Base-by-base conservation (phyloP, 1,140 invertebrate species). In the Daktulosphaira vitifoliae region DNA sequence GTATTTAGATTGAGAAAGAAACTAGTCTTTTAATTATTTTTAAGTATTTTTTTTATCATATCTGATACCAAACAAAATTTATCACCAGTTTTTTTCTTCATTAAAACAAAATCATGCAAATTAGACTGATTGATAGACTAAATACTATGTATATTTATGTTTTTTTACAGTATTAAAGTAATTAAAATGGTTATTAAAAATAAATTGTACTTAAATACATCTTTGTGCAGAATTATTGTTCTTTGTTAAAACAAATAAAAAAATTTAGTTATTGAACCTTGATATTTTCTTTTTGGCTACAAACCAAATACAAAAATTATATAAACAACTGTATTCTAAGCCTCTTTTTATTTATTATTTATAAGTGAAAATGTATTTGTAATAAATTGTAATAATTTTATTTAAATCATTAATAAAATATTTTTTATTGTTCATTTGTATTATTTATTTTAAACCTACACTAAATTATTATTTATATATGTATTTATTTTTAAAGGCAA, bases 41-140 rank as follows among this genome's bases (percentile, higher is more conserved):
- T 62, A 62, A 62, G 56, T 62, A 26, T 44, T 46, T 59, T 29
- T 46, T 42, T 25, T 48, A 25, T 18, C 23, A n/a, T 59, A 22
- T 29, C 23, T 29, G 38, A 48, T 62, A 62, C 56, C 42, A 62
- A 62, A 48, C 29, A 62, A 20, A 62, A 46, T 18, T 48, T 48
- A 48, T 62, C 56, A 62, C 56, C 42, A 46, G 39, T 62, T 62
- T 62, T 56, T 54, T 33, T 56, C 29, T 48, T 5, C 9, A 48
- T 46, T 29, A 48, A 62, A 62, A 62, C 42, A 29, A 56, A 56
- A 29, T 62, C 25, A 62, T 62, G n/a, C 44, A 11, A 48, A 62
- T 62, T 62, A 62, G 56, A 62, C 56, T 62, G 56, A 62, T 62
- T 62, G 56, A 62, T 62, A 62, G 56, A 62, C 56, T 62, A 15